Evolutionary conservation across 2,888 invertebrate species (phyloP).

Genomic region (Caradrina clavipalpis): DNA sequence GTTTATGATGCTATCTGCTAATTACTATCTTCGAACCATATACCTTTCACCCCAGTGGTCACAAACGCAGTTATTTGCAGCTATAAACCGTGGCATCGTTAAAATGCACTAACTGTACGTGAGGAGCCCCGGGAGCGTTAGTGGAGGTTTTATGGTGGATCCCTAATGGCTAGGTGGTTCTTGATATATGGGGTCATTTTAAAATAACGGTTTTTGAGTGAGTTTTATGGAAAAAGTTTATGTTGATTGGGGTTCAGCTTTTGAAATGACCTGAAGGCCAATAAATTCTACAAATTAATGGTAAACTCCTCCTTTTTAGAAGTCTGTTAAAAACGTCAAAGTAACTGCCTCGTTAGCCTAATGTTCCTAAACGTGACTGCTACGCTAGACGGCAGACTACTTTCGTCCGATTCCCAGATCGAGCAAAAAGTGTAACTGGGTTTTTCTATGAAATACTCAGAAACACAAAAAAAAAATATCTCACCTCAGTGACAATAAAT

Average conservation of each 20-base stretch:
- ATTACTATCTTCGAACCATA: constrained; percentile 13
- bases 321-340: too few relatives aligned
- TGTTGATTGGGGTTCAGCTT: not conserved
- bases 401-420: too few relatives aligned
- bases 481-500: too few relatives aligned
- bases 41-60: constrained; percentile 8
- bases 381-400: too few relatives aligned
- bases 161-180: constrained; percentile 27
- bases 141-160: constrained; percentile 35
- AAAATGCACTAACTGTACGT: constrained; percentile 52
- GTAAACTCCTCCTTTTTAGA: too few relatives aligned
- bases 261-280: not conserved
- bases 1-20: constrained; percentile 18
- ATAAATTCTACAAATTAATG: not conserved
- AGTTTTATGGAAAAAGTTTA: not conserved
- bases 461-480: too few relatives aligned
- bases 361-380: too few relatives aligned
- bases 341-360: too few relatives aligned
- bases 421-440: too few relatives aligned
- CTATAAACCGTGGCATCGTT: constrained; percentile 47
- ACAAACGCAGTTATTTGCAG: constrained; percentile 33
- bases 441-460: too few relatives aligned
- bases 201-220: constrained; percentile 24
- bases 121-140: constrained; percentile 6
- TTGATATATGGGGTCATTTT: constrained; percentile 8